A percentile compares a stretch with the other conserved stretches of the same genome.
These are phyloP conservation scores for Ormyrus thymus DNA, from an alignment of 2,888 invertebrate species.

Conservation along the genomic window DNA sequence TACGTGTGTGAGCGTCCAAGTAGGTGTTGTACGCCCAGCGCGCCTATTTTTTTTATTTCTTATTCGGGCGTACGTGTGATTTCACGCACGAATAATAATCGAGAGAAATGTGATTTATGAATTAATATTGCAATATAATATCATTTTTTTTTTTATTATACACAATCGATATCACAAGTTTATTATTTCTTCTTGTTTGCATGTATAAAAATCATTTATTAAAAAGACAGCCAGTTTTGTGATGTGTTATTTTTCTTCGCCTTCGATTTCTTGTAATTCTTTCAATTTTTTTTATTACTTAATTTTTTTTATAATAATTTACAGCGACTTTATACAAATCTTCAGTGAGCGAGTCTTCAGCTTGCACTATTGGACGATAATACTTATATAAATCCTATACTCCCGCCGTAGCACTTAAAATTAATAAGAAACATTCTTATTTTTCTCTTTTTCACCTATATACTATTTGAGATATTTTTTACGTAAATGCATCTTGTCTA, in stretches of 20 bases:
- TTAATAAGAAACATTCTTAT: conserved; percentile 20
- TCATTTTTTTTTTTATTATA: conserved; percentile 48
- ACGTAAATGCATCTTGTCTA: no score
- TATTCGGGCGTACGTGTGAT: background rate
- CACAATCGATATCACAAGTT: conserved; percentile 53
- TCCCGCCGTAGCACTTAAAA: no score
- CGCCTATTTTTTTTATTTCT: conserved; percentile 29
- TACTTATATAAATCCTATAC: conserved; percentile 25
- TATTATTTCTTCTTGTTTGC: conserved; percentile 30
- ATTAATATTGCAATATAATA: conserved; percentile 22
- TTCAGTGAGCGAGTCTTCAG: conserved; percentile 20
- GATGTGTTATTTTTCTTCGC: conserved; percentile 10
- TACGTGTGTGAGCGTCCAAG: conserved; percentile 24
- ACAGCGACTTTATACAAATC: conserved; percentile 52
- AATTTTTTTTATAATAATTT: conserved; percentile 42
- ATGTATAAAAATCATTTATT: conserved; percentile 39
- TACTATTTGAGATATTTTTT: no score
- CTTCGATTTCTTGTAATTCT: background rate
- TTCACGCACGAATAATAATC: conserved; percentile 3
- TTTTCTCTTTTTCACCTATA: no score
- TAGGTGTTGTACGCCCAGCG: conserved; percentile 36
- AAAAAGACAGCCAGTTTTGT: conserved; percentile 37
- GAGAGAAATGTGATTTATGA: conserved; percentile 19
- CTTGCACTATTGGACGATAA: conserved; percentile 25
- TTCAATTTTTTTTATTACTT: conserved; percentile 6